These are phyloP conservation scores for Serripes groenlandicus DNA, from an alignment of 2,888 invertebrate species.

Conservation along the genomic window DNA sequence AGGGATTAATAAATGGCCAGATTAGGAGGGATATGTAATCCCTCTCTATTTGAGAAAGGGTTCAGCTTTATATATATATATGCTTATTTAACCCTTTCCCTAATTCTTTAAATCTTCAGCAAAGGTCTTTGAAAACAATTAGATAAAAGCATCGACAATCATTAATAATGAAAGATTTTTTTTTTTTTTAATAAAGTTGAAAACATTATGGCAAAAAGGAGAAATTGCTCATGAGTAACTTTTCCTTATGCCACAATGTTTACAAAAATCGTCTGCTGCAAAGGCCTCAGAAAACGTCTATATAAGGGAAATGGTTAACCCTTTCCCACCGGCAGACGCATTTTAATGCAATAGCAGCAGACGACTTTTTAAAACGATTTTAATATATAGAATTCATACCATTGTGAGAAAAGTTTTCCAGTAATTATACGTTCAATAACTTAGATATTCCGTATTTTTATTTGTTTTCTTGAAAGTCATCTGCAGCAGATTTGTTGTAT, in stretches of 20 bases:
- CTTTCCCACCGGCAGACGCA: not conserved
- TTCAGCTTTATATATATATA: not conserved
- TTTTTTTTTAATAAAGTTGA: not conserved
- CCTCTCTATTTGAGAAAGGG: not conserved
- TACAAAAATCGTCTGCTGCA: not conserved
- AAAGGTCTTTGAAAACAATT: not conserved
- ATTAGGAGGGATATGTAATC: too few species aligned
- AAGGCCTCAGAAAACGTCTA: not conserved
- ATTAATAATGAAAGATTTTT: not conserved
- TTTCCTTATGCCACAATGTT: not conserved
- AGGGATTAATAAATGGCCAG: too few species aligned
- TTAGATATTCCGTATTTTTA: too few species aligned
- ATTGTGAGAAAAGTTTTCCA: not conserved
- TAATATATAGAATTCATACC: not conserved
- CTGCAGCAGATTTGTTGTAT: too few species aligned
- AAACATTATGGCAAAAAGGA: not conserved
- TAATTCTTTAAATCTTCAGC: not conserved
- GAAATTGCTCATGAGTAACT: not conserved
- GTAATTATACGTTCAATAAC: too few species aligned
- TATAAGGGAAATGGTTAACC: not conserved
- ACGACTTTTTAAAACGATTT: not conserved
- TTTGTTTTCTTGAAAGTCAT: too few species aligned
- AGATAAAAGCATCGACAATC: too few species aligned
- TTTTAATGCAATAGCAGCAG: not conserved
- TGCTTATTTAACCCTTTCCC: not conserved